Conservation (phyloP, 2,113 vertebrate species). For the Zosterops hypoxanthus region DNA sequence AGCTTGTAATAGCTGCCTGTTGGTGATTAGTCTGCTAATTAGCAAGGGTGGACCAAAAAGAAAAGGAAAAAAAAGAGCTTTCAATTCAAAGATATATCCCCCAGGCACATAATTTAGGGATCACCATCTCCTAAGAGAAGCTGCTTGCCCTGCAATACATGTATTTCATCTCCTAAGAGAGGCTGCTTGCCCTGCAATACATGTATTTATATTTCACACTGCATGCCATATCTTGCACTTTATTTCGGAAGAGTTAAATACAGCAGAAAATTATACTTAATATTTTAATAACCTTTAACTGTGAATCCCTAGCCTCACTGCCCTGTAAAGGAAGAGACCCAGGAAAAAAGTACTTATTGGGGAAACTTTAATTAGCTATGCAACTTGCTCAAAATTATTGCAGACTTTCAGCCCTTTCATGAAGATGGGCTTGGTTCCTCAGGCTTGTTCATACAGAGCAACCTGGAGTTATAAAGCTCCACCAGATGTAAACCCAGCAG, state of each 20-base stretch:
- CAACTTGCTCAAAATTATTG: background rate
- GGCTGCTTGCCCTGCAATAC: background rate
- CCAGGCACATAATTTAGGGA: slow-evolving; percentile 1
- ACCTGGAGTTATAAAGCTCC: background rate
- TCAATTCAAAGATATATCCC: slow-evolving; percentile 15
- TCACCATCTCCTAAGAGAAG: slow-evolving; percentile 11
- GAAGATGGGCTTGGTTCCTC: background rate
- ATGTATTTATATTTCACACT: background rate
- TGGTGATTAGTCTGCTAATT: slow-evolving; percentile 26
- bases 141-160: background rate
- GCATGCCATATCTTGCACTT: background rate
- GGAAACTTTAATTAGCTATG: background rate
- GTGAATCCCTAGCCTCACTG: background rate
- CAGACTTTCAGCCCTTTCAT: background rate
- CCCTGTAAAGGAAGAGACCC: background rate
- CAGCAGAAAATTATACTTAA: slow-evolving; percentile 44
- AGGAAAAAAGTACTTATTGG: background rate
- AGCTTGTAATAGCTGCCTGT: background rate
- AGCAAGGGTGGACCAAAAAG: slow-evolving; percentile 19
- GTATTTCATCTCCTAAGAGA: slow-evolving; percentile 14
- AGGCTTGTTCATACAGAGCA: background rate
- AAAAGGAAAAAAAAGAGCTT: background rate
- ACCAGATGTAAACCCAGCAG: background rate
- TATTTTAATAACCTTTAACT: slow-evolving; percentile 54
- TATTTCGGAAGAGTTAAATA: slow-evolving; percentile 17